Evolutionary conservation across 1,140 invertebrate species (phyloP).

Genomic region (Spodoptera frugiperda): DNA sequence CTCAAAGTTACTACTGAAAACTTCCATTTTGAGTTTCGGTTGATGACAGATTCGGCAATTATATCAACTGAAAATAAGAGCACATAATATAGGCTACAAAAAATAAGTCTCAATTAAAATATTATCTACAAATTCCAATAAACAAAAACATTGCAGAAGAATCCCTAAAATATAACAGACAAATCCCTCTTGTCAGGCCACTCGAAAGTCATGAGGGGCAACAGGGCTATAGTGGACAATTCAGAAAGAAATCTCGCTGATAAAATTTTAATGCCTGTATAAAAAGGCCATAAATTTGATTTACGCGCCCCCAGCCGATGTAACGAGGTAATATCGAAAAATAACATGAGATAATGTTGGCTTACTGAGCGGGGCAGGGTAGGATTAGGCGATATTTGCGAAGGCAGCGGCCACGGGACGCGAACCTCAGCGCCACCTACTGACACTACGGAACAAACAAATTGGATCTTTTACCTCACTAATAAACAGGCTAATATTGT

Average conservation of each 20-base stretch:
- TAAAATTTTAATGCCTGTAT: conserved; percentile 86
- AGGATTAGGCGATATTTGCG: conserved; percentile 64
- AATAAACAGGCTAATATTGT: too few species aligned
- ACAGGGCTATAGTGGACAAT: conserved; percentile 76
- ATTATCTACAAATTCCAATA: background rate
- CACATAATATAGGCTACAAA: background rate
- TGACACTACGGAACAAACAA: background rate
- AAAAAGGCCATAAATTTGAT: conserved; percentile 86
- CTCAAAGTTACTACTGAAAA: too few species aligned
- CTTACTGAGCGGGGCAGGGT: conserved; percentile 71
- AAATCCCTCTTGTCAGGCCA: conserved; percentile 50
- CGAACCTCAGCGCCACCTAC: background rate
- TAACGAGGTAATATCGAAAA: conserved; percentile 83
- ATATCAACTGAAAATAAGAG: too few species aligned
- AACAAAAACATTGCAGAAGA: background rate
- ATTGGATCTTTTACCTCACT: background rate
- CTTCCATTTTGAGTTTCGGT: too few species aligned
- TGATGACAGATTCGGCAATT: too few species aligned
- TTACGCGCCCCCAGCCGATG: conserved; percentile 75
- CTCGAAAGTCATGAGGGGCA: conserved; percentile 67
- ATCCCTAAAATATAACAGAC: conserved; percentile 23
- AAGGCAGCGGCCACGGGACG: background rate
- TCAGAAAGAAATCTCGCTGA: conserved; percentile 81
- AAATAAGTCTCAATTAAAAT: background rate
- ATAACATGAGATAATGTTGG: conserved; percentile 84